Base-by-base conservation (phyloP, 2,797 vertebrate genomes). In the Coluber constrictor region DNA sequence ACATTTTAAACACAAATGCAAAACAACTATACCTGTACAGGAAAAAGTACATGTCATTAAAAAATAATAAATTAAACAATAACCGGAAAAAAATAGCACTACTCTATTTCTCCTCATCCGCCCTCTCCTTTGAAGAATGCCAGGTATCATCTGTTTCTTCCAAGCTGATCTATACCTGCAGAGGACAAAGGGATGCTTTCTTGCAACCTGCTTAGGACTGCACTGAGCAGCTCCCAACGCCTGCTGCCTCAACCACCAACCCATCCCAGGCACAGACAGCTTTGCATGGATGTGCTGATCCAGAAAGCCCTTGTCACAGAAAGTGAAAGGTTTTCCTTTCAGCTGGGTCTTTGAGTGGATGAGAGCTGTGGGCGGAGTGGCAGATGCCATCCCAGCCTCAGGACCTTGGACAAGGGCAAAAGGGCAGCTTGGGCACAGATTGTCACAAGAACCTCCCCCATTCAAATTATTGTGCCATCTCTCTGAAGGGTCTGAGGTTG, bases 21-120 rank as follows among this genome's bases (percentile, higher is more conserved):
- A 83, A 83, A 47, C 32, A 20, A 74, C 32, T 74, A 20, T 37
- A 74, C 20, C 74, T 83, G 74, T 43, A 47, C 74, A 83, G 11
- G 90, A 95, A 96, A 13, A 47, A 12, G 8, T 20, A 23, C 20
- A 56, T 23, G 3, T 20, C 47, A 83, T 29, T 37, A 96, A 96
- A 96, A 97, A 97, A 96, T 96, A 97, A 97, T 97, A 97, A 97
- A 97, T 97, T 95, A 97, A 95, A 89, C 20, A 32, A 96, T 92
- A 86, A 91, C 79, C 95, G 95, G 96, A 96, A 95, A 95, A 95
- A 59, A 63, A 4, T 13, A 47, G n/a, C 59, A 57, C 94, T 96
- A 94, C 94, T 95, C 93, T 95, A 94, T 95, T 91, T 87, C 92
- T 90, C 43, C 83, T 8, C 18, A 3, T 43, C 27, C 6, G 16